Conservation (phyloP, 2,797 vertebrate genomes). For the Monodelphis domestica region DNA sequence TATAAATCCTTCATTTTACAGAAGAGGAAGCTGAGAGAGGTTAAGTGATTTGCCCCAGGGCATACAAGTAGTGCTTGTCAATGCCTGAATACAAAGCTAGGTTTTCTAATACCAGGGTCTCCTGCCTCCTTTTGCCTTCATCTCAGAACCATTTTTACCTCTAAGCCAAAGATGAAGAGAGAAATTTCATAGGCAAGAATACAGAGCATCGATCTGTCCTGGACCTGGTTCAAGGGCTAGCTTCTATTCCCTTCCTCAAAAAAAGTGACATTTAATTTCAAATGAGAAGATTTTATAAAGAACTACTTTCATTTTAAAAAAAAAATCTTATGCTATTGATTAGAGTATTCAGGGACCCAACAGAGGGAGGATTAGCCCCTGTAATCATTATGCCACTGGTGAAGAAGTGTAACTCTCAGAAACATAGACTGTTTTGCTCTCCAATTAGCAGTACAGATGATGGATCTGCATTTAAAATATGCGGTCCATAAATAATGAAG, state of each 20-base stretch:
- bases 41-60: background rate
- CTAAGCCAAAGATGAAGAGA: background rate
- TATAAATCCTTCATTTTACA: background rate
- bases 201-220: slow-evolving; percentile 1
- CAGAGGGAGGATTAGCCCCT: background rate
- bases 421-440: slow-evolving; percentile 57
- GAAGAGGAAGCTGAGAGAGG: background rate
- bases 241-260: slow-evolving; percentile 15
- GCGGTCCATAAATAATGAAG: slow-evolving; percentile 66
- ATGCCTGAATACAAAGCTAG: background rate
- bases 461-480: slow-evolving; percentile 40
- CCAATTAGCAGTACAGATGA: slow-evolving; percentile 49
- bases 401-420: slow-evolving; percentile 49
- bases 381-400: background rate
- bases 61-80: background rate
- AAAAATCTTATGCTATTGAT: background rate
- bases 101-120: background rate
- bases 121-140: background rate
- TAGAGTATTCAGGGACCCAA: background rate
- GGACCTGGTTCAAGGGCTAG: background rate
- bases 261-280: slow-evolving; percentile 11
- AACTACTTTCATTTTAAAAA: slow-evolving; percentile 11
- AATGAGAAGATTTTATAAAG: slow-evolving; percentile 5
- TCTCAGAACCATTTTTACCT: background rate
- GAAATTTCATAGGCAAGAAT: slow-evolving; percentile 24